Conservation (phyloP, 1,140 invertebrate species). For the Nixonia krombeini region DNA sequence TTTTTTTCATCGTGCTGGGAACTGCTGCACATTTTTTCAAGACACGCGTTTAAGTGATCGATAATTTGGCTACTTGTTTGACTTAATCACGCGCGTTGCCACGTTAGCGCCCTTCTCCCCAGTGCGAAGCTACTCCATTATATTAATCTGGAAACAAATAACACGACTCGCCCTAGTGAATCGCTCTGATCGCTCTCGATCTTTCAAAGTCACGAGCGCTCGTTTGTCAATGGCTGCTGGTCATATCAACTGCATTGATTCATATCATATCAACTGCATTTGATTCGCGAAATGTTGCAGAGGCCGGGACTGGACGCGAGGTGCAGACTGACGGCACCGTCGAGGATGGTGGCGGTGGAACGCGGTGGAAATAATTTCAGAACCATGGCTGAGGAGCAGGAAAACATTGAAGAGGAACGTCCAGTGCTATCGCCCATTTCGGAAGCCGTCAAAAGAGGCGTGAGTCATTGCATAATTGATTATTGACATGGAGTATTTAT, state of each 20-base stretch:
- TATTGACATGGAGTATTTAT: too few relatives aligned
- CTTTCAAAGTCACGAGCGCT: background rate
- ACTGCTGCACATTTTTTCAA: too few relatives aligned
- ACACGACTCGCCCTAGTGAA: background rate
- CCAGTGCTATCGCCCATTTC: too few relatives aligned
- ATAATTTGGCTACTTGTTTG: background rate
- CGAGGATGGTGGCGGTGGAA: constrained; percentile 15
- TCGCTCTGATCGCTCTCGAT: background rate
- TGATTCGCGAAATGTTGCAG: too few relatives aligned
- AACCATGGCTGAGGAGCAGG: background rate
- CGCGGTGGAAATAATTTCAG: constrained; percentile 1
- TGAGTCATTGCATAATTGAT: too few relatives aligned
- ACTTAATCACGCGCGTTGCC: constrained; percentile 21
- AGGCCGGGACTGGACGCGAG: constrained; percentile 34
- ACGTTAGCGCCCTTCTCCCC: constrained; percentile 21
- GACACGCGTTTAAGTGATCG: background rate
- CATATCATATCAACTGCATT: too few relatives aligned
- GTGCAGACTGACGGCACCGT: constrained; percentile 25
- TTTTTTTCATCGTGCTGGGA: too few relatives aligned
- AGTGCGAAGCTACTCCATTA: constrained; percentile 1
- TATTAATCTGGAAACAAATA: constrained; percentile 8
- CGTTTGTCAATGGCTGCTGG: too few relatives aligned
- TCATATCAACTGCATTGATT: too few relatives aligned
- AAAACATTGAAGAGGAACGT: constrained; percentile 15
- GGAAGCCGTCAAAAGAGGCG: too few relatives aligned